phyloP scores from a whole-genome alignment of 2,797 vertebrate genomes.

The Falco biarmicus region DNA sequence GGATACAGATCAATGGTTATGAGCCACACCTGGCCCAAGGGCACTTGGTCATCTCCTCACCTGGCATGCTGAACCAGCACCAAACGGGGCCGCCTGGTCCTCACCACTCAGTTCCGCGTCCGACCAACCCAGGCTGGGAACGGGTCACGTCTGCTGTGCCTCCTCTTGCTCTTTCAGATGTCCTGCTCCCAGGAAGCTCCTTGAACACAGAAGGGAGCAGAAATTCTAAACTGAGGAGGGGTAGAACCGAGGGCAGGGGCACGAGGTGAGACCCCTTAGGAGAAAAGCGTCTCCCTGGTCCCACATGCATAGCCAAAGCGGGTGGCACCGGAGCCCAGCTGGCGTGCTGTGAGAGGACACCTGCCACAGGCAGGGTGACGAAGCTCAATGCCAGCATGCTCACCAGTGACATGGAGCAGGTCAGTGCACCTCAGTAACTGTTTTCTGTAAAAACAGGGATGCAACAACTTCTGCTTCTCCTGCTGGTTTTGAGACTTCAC shows the following conservation, averaged over 20 bases:
- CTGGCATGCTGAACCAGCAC: accelerated
- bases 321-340: not conserved
- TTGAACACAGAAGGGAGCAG: not conserved
- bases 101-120: not conserved
- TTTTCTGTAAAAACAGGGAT: too few species aligned
- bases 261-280: not conserved
- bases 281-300: not conserved
- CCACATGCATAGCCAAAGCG: accelerated
- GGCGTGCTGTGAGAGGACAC: accelerated
- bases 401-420: accelerated
- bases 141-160: not conserved
- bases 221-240: not conserved
- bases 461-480: not conserved
- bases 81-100: not conserved
- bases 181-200: not conserved
- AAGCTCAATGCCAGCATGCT: not conserved
- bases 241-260: not conserved
- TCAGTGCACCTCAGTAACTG: too few species aligned
- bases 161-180: not conserved
- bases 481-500: not conserved
- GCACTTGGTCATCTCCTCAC: not conserved
- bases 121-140: not conserved
- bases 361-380: not conserved
- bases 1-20: not conserved
- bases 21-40: not conserved